These are phyloP conservation scores for Sturmia bella DNA, from an alignment of 2,888 invertebrate species.

Conservation along the genomic window DNA sequence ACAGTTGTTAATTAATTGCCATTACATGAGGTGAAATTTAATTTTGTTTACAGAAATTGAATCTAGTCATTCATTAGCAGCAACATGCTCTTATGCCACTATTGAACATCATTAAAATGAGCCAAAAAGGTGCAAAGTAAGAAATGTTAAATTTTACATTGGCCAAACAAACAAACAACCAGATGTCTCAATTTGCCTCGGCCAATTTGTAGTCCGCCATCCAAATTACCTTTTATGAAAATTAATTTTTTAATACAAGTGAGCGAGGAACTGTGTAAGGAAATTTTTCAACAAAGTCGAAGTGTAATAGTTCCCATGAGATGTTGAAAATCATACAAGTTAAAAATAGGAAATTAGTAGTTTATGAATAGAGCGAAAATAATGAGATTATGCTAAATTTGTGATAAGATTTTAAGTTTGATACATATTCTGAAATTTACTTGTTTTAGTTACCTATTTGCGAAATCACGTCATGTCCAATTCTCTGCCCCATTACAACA, in stretches of 20 bases:
- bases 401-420: no score
- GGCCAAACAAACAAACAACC: no score
- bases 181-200: constrained; percentile 43
- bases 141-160: constrained; percentile 18
- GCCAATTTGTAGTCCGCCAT: constrained; percentile 40
- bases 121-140: constrained; percentile 35
- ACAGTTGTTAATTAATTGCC: constrained; percentile 63
- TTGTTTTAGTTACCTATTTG: not conserved
- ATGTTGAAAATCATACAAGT: not conserved
- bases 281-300: not conserved
- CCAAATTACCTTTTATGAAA: constrained; percentile 34
- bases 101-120: constrained; percentile 55
- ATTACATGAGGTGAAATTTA: constrained; percentile 67
- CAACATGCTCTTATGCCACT: not conserved
- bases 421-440: not conserved
- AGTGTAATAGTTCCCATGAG: constrained; percentile 37
- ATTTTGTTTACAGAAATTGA: constrained; percentile 41
- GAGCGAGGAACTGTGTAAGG: not conserved
- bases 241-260: not conserved
- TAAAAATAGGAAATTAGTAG: no score
- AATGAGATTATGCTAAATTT: no score
- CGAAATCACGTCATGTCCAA: constrained; percentile 73
- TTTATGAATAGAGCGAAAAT: no score
- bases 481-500: constrained; percentile 76
- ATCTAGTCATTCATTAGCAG: constrained; percentile 23